Evolutionary conservation across 2,888 invertebrate genomes (phyloP), one percentile per base, ranked within the genome.

Genomic region (Epirrhoe tristata): DNA sequence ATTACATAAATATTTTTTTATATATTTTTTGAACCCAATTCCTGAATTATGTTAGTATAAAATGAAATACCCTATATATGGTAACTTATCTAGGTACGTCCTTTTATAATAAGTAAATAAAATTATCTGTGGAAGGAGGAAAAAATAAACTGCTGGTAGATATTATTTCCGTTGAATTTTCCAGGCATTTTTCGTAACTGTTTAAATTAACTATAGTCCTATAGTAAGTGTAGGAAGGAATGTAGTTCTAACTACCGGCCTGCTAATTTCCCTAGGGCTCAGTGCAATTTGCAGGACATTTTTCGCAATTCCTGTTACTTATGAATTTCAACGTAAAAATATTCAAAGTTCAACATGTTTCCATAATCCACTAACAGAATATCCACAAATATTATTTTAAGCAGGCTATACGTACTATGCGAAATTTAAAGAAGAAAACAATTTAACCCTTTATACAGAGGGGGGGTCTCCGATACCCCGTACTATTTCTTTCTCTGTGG

Each of bases 211-310:
- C 12, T 36, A 10, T 36, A 36, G 39, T 46, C 12, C 12, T 36
- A 10, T 36, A 36, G 39, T 46, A 68, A 53, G 10, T 14, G 16
- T 31, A 58, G 57, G 53, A 63, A 46, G 54, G 43, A n/a, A 12
- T 43, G 12, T 34, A 63, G 53, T 39, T 16, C 61, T 62, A 63
- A 66, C 66, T 64, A 60, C 52, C 39, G 43, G 55, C 54, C 31
- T 10, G 48, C 46, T 70, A 66, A 72, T 72, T 72, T 72, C 72
- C 72, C 72, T 58, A 43, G 72, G 67, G 72, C 46, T 58, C 0
- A 12, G 50, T 58, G 53, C 61, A 63, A 66, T 60, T 63, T 63
- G 53, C 50, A 51, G 57, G 63, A 58, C 63, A 58, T 57, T 63
- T 69, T 69, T 69, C 57, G 32, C 48, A 63, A 58, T 69, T 66